A percentile compares a stretch with the other conserved stretches of the same genome.
Conservation (phyloP, 2,113 vertebrate genomes). For the Oenanthe oenanthe region DNA sequence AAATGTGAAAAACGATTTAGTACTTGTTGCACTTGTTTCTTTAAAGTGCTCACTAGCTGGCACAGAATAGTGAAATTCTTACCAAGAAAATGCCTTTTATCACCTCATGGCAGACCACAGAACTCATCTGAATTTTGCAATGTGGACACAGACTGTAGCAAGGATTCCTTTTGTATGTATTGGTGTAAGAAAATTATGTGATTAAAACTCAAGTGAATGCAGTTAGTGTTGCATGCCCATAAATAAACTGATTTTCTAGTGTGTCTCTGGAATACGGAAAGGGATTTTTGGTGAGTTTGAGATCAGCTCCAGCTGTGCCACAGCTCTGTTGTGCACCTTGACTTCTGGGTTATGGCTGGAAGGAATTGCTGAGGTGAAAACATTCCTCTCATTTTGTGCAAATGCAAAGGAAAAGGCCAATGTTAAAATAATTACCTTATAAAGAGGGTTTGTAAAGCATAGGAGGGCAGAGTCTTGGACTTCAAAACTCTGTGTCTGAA, state of each 20-base stretch:
- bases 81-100: not conserved
- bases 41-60: not conserved
- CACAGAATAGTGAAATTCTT: not conserved
- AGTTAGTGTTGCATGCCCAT: not conserved
- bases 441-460: not conserved
- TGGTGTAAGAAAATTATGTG: not conserved
- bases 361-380: not conserved
- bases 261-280: not conserved
- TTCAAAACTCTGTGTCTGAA: not conserved
- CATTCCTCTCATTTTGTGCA: not conserved
- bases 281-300: not conserved
- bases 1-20: not conserved
- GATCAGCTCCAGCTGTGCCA: not conserved
- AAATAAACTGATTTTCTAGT: not conserved
- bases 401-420: not conserved
- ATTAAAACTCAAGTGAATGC: not conserved
- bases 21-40: not conserved
- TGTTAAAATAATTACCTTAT: not conserved
- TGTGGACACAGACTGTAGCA: not conserved
- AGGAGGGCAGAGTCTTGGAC: not conserved
- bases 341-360: not conserved
- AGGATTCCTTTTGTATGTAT: not conserved
- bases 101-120: not conserved
- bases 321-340: not conserved
- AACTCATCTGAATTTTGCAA: not conserved